Base-by-base conservation (phyloP, 2,888 invertebrate species). In the Tanytarsus gracilentus region DNA sequence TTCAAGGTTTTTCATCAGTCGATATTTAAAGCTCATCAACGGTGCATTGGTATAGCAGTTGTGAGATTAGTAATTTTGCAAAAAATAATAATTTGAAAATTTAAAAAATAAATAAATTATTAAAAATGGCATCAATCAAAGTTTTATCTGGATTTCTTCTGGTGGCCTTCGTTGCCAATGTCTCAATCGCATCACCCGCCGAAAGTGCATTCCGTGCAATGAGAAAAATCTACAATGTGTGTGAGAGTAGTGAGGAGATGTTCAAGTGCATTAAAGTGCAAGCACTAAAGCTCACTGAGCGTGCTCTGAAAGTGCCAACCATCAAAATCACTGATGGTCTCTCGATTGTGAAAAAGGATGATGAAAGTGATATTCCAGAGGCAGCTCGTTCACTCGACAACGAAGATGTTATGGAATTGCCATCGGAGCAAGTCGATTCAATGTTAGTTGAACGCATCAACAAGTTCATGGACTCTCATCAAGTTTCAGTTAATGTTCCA, bases 251-350 rank as follows among this genome's bases (percentile, higher is more conserved):
- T 49, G 77, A 80, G 63, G 82, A 85, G 67, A 75, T 84, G 56
- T 72, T 83, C 65, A 83, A 82, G 76, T 87, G 86, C 69, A 77
- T 86, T 65, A 86, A 86, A 72, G 75, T 85, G 61, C 82, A 85
- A 68, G 83, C 83, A 1, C 75, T 82, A 1, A 84, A 82, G 67
- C 72, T 84, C 39, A 75, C 80, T 11, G 83, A 84, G 63, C 75
- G 84, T 16, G 85, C 85, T 0, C 72, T 83, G 0, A 77, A 81
- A 63, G 76, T 80, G 67, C 81, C 82, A 61, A 75, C 76, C 30
- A 76, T 86, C 36, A 79, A 79, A 29, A 69, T 86, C 29, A 66
- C 81, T 33, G 82, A 84, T 49, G 85, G 85, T 33, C 74, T 86
- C 21, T 73, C 77, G 7, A 70, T 86, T 61, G 76, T 82, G 30